Evolutionary conservation across 1,140 invertebrate genomes (phyloP), one percentile per base, ranked within the genome.

Genomic region (Diachasmimorpha longicaudata): DNA sequence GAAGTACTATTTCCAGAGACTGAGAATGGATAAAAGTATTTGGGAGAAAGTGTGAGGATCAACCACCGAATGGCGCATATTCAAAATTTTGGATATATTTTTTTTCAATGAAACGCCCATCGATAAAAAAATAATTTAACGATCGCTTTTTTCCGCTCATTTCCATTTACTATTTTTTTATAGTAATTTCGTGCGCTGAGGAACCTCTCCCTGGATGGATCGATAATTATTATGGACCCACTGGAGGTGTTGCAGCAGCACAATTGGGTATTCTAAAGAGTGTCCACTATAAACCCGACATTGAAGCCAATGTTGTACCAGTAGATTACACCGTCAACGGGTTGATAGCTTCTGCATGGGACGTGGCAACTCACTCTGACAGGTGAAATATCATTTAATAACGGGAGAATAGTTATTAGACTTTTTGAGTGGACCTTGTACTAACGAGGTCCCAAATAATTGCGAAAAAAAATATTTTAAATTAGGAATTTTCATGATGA

Each of bases 151-250:
- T 31, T 2, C 31, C 31, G 31, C 31, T 31, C 31, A 31, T 31
- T 2, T 2, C 31, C 6, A 31, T 67, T 44, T 66, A n/a, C 19
- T 46, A 1, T 25, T 11, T 78, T 58, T 11, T 77, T 74, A 14
- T 83, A 91, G 94, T 96, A 70, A 92, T 94, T 55, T 93, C 94
- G 42, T 92, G 93, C 37, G 93, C 93, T 85, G 90, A 91, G 78
- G 94, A 96, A 84, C 91, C 92, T 69, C 81, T 91, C 44, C 83
- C 86, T 55, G 93, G 94, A 46, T 97, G 95, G 94, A 93, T 94
- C 69, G 95, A 96, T 85, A 96, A 95, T 87, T 90, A 93, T 70
- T 95, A 95, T 87, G 94, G 94, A 63, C 92, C 94, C 67, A 93
- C 93, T 81, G 94, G 91, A 66, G 83, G 91, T 37, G 84, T 88